Evolutionary conservation across 2,888 invertebrate genomes (phyloP).

Genomic region (Conops quadrifasciatus): DNA sequence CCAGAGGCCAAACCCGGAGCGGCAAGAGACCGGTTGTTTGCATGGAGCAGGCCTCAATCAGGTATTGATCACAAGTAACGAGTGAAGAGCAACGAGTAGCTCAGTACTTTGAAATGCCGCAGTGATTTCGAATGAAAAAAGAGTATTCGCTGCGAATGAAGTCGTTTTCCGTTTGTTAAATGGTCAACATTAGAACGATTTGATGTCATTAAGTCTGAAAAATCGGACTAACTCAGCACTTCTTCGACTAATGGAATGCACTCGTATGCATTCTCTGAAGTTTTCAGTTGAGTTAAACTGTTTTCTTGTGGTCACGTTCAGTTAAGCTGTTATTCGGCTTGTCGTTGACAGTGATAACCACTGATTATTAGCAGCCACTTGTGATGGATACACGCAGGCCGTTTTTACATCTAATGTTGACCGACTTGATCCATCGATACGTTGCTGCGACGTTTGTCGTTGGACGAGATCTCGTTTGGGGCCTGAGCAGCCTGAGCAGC

Average conservation of each 20-base stretch:
- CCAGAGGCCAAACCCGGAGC: slow-evolving; percentile 21
- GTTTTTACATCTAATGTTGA: neutral
- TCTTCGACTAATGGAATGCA: too few relatives aligned
- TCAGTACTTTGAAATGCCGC: too few relatives aligned
- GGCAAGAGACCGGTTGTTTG: slow-evolving; percentile 16
- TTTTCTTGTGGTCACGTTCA: neutral
- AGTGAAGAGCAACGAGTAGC: neutral
- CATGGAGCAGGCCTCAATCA: neutral
- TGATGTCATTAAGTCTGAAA: too few relatives aligned
- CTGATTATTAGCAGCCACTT: slow-evolving; percentile 11
- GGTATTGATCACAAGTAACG: neutral
- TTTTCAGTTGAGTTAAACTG: neutral
- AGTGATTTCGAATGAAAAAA: neutral
- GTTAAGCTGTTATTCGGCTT: neutral
- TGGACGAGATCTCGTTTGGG: too few relatives aligned
- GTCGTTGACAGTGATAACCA: slow-evolving; percentile 17
- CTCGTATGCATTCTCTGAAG: too few relatives aligned
- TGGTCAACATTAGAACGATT: too few relatives aligned
- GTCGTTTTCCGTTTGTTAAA: neutral
- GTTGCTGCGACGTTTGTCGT: too few relatives aligned
- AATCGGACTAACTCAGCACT: neutral
- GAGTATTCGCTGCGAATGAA: too few relatives aligned
- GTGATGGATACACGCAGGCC: neutral
- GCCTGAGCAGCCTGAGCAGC: slow-evolving; percentile 3
- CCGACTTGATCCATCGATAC: slow-evolving; percentile 14